Percentiles rank a stretch among this genome's conserved stretches.
phyloP scores from a whole-genome alignment of 2,797 vertebrate genomes.

The Gymnoscopelus braueri region DNA sequence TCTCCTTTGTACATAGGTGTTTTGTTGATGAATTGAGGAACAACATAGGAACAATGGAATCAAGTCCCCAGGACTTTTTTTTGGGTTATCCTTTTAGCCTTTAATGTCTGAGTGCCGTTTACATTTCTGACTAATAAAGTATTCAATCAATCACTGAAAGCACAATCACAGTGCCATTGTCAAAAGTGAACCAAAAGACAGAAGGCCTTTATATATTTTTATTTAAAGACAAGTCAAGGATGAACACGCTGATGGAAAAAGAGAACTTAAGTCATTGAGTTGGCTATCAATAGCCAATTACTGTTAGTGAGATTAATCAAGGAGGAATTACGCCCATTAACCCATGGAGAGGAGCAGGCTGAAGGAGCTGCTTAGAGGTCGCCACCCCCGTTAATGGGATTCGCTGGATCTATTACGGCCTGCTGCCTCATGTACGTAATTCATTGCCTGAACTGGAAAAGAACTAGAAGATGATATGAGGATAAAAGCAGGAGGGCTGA shows the following conservation, averaged over 20 bases:
- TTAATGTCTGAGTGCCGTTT: too few relatives aligned
- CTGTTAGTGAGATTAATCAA: conserved; percentile 52
- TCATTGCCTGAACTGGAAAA: conserved; percentile 12
- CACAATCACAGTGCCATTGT: background rate
- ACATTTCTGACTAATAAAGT: too few relatives aligned
- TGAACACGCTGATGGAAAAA: background rate
- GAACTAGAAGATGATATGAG: conserved; percentile 20
- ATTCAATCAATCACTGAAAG: background rate
- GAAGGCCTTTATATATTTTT: background rate
- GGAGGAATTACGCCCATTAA: conserved; percentile 46
- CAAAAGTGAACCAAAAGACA: conserved; percentile 14
- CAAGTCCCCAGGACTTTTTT: too few relatives aligned
- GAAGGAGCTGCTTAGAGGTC: conserved; percentile 31
- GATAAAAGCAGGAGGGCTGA: background rate
- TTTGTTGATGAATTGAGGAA: too few relatives aligned
- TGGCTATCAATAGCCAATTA: conserved; percentile 63
- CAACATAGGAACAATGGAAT: too few relatives aligned
- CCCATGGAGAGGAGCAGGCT: conserved; percentile 16
- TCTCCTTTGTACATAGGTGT: too few relatives aligned
- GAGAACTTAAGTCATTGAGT: conserved; percentile 14
- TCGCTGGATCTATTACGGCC: conserved; percentile 33
- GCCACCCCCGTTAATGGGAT: conserved; percentile 39
- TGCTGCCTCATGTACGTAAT: conserved; percentile 24
- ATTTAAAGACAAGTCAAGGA: conserved; percentile 16
- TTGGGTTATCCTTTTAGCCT: too few relatives aligned